Evolutionary conservation across 2,113 vertebrate genomes (phyloP).

Genomic region (Cephalopterus ornatus): DNA sequence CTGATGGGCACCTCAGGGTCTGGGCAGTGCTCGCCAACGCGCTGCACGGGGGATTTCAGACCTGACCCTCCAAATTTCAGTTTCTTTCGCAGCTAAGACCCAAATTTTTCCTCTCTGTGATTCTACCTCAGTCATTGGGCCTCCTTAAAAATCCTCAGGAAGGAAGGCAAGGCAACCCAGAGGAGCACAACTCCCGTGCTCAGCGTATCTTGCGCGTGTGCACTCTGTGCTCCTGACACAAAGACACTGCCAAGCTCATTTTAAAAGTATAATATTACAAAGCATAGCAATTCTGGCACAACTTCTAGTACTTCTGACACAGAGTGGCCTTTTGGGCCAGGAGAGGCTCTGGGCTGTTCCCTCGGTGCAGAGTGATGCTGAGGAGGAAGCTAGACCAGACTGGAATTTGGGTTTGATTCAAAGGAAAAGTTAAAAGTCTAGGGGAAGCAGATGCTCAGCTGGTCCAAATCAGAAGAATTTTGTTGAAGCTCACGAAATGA

Average conservation of each 20-base stretch:
- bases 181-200: neutral
- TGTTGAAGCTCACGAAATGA: neutral
- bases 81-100: neutral
- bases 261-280: constrained; percentile 18
- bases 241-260: neutral
- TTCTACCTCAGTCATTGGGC: neutral
- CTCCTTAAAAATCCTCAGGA: neutral
- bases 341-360: constrained; percentile 24
- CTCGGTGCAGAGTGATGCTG: neutral
- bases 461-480: constrained; percentile 34
- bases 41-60: neutral
- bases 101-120: neutral
- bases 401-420: constrained; percentile 47
- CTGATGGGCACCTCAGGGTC: neutral
- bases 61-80: neutral
- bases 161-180: neutral
- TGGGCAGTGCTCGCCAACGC: neutral
- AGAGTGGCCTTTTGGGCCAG: neutral
- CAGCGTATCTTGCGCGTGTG: neutral
- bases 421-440: constrained; percentile 40
- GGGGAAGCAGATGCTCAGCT: constrained; percentile 52
- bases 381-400: constrained; percentile 9
- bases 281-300: neutral
- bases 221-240: neutral
- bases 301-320: constrained; percentile 9